Base-by-base conservation (phyloP, 2,113 vertebrate genomes). In the Anolis carolinensis region DNA sequence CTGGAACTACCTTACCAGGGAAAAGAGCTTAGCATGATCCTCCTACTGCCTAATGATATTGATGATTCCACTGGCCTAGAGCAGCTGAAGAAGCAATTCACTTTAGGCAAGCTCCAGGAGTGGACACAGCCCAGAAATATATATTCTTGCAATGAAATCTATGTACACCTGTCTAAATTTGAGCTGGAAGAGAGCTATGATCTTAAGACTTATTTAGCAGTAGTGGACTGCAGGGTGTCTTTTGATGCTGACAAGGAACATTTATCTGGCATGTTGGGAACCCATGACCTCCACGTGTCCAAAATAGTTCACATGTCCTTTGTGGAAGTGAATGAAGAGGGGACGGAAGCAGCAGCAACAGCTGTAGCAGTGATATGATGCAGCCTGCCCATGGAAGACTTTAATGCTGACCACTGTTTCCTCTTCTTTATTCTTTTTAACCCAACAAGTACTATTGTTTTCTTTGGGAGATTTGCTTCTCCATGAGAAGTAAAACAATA, bases 311-410 rank as follows among this genome's bases (percentile, higher is more conserved):
- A 99, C 93, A 98, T 98, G 92, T 96, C 97, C 82, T 98, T 98
- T 39, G 95, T 97, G 48, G 98, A 99, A 80, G 98, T 99, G 89
- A 99, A 98, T 0, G 98, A 99, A 93, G 98, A 98, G 86, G 99
- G 98, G 30, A 99, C 97, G 0, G 98, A 99, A 92, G 98, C 98
- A 0, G 98, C 97, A 0, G 98, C 98, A 88, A 99, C 98, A 0
- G 98, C 94, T 0, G 96, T 84, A 30, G 70, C 97, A 0, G 63
- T 97, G 0, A 67, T 80, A 0, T 0, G 34, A 0, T 92, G 95
- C 7, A 95, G 95, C 85, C 95, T 97, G 96, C 0, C 83, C 5
- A 34, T 89, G 0, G 97, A 97, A 88, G 2, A 95, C 36, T 98
- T 99, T 90, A 94, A 16, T 0, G 98, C 95, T 0, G 95, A 99